A percentile compares a stretch with the other conserved stretches of the same genome.
phyloP scores from a whole-genome alignment of 64 coral and sea anemone genomes.

The Stichodactyla mertensii region DNA sequence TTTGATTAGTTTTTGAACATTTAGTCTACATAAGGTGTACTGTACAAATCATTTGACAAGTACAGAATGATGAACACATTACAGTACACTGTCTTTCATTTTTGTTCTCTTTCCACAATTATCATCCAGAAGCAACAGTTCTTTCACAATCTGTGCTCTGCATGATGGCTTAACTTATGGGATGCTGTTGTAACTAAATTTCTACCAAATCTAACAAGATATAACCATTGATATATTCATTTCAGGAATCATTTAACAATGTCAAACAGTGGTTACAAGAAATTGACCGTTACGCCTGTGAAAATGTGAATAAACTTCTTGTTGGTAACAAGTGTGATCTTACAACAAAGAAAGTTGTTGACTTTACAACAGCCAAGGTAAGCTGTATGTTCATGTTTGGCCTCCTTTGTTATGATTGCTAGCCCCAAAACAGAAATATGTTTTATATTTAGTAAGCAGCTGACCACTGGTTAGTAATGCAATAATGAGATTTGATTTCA shows the following conservation, averaged over 20 bases:
- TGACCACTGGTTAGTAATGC: not conserved
- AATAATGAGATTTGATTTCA: not conserved
- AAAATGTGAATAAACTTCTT: constrained; percentile 99
- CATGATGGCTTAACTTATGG: too few relatives aligned
- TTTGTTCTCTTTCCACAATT: not conserved
- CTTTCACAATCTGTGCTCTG: too few relatives aligned
- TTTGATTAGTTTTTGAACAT: too few relatives aligned
- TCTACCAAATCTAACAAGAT: not conserved
- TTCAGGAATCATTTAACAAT: constrained; percentile 99
- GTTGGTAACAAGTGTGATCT: constrained; percentile 99
- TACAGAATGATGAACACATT: too few relatives aligned
- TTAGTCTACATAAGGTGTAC: too few relatives aligned
- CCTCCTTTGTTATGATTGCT: not conserved
- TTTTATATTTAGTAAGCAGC: not conserved
- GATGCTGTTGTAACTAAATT: too few relatives aligned
- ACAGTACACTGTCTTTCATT: too few relatives aligned
- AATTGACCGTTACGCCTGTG: constrained; percentile 99
- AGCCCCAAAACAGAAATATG: not conserved
- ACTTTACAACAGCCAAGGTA: constrained; percentile 99
- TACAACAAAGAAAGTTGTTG: constrained; percentile 99
- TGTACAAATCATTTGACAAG: too few relatives aligned
- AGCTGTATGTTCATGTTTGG: not conserved
- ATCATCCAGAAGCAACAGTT: not conserved
- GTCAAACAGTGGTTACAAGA: constrained; percentile 99
- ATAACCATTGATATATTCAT: constrained; percentile 1